Conservation (phyloP, 2,888 invertebrate species). For the Acheta domesticus region DNA sequence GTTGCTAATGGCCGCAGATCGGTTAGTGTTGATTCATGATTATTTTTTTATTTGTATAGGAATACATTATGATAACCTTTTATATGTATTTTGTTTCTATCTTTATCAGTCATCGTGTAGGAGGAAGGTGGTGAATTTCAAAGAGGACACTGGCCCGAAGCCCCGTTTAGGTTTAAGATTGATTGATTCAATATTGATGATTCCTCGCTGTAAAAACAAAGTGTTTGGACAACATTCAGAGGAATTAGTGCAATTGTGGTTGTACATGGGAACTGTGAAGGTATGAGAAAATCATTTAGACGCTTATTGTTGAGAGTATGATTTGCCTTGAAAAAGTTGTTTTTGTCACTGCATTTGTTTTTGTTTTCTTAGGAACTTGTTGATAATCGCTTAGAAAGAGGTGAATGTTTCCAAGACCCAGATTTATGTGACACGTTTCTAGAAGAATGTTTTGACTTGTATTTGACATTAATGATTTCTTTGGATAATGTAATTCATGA, state of each 20-base stretch:
- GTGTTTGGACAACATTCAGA: conserved; percentile 1
- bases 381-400: neutral
- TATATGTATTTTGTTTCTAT: neutral
- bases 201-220: neutral
- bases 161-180: neutral
- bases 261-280: neutral
- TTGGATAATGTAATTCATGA: neutral
- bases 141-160: neutral
- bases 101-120: neutral
- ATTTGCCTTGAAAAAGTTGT: neutral
- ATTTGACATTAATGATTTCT: neutral
- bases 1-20: neutral
- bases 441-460: conserved; percentile 8
- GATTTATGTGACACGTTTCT: neutral
- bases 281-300: neutral
- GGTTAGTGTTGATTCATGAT: neutral
- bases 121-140: neutral
- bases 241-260: neutral
- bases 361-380: neutral
- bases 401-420: neutral
- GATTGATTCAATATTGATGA: neutral
- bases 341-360: too few relatives aligned
- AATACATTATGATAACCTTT: neutral
- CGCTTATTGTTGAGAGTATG: neutral
- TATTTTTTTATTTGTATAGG: neutral